Base-by-base conservation (phyloP, 2,113 vertebrate genomes). In the Butorides virescens region DNA sequence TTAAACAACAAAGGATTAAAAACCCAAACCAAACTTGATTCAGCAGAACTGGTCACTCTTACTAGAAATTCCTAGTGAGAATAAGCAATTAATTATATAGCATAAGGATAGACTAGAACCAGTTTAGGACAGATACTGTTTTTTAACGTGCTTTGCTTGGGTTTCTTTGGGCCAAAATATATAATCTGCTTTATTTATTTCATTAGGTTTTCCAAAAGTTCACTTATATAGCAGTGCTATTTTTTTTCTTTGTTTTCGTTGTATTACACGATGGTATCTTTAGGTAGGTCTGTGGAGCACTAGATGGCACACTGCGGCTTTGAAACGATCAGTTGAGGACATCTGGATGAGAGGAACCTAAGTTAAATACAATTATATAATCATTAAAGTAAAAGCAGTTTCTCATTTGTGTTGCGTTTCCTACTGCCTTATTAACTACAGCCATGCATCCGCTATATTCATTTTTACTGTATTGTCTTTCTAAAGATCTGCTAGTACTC, bases 251-350 rank as follows among this genome's bases (percentile, higher is more conserved):
- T 56, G 23, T 27, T 39, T 53, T 42, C 3, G 0, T 49, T 52
- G 2, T 68, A 20, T 56, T 68, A 10, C 18, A 2, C 55, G 39
- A 8, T 34, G 3, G 0, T 87, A 36, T 39, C 32, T 73, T 56
- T 68, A 34, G 84, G 67, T 61, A 61, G 56, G 30, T 90, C 58
- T 66, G 23, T 75, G 70, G 20, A 90, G 86, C 98, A 93, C 98
- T 98, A 98, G 98, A 30, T 97, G 98, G 98, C 98, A 97, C 94
- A 96, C 95, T 97, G 84, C 12, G 27, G 81, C 97, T 97, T 95
- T 84, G 46, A 67, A 90, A 95, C 21, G 44, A 62, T 55, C 42
- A 56, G 0, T 23, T 81, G 62, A 73, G 50, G 50, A 62, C 37
- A 59, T 63, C 32, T 83, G 29, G 22, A 86, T 70, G 78, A 66